Percentiles rank a stretch among this genome's conserved stretches.
phyloP scores from a whole-genome alignment of 2,888 invertebrate species.

The Ophonus ardosiacus region DNA sequence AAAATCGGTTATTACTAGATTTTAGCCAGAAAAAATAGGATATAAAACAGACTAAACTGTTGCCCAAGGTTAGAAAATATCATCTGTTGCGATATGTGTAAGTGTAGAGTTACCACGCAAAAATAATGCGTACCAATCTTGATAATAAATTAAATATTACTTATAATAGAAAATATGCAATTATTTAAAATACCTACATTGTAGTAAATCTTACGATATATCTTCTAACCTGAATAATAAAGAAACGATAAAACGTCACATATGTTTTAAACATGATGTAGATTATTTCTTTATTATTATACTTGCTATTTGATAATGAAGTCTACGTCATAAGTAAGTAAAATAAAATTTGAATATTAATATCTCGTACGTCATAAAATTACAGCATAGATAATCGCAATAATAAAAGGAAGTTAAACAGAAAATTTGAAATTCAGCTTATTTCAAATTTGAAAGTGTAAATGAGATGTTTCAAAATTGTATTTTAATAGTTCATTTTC shows the following conservation, averaged over 20 bases:
- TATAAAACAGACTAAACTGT: no score
- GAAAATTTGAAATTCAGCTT: not conserved
- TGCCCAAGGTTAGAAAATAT: no score
- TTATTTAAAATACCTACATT: not conserved
- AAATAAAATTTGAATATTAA: not conserved
- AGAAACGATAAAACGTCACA: not conserved
- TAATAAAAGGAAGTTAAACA: not conserved
- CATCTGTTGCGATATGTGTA: no score
- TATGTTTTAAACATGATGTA: not conserved
- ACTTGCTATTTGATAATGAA: not conserved
- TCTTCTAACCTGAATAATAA: not conserved
- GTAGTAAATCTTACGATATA: not conserved
- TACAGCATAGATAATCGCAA: not conserved
- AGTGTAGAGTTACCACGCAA: no score
- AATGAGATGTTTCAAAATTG: not conserved
- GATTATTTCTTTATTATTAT: not conserved
- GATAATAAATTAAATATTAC: no score
- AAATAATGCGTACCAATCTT: no score
- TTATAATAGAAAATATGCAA: not conserved
- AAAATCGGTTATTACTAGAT: no score
- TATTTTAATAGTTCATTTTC: not conserved
- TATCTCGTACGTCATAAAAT: not conserved
- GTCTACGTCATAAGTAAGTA: not conserved
- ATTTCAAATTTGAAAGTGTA: not conserved
- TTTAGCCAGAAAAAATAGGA: no score